phyloP scores from a whole-genome alignment of 2,113 vertebrate genomes.

The Bungarus multicinctus region DNA sequence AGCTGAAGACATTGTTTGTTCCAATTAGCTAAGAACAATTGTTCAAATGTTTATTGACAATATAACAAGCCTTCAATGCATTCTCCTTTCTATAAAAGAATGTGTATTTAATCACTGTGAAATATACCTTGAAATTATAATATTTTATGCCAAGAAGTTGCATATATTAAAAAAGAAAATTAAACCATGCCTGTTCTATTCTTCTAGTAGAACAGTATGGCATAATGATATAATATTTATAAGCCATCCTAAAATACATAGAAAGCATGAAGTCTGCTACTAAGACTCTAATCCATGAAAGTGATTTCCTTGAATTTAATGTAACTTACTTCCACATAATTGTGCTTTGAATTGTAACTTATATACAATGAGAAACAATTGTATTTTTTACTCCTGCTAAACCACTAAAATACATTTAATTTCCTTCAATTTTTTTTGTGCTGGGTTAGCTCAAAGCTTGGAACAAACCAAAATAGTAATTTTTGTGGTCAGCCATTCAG shows the following conservation, averaged over 20 bases:
- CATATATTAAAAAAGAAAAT: not conserved
- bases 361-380: not conserved
- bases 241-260: not conserved
- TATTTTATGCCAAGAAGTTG: not conserved
- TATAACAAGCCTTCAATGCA: not conserved
- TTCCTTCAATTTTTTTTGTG: not conserved
- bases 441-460: not conserved
- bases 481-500: constrained; percentile 17
- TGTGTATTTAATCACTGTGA: not conserved
- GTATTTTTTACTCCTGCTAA: not conserved
- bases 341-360: not conserved
- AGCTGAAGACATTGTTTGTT: not conserved
- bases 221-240: not conserved
- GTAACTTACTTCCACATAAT: not conserved
- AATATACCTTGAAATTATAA: not conserved
- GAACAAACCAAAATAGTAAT: constrained; percentile 21
- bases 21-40: not conserved
- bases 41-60: not conserved
- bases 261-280: not conserved
- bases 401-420: constrained; percentile 30
- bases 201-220: not conserved
- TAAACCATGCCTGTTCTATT: not conserved
- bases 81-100: not conserved
- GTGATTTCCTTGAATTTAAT: constrained; percentile 3
- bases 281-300: not conserved